Evolutionary conservation across 1,140 invertebrate species (phyloP), one percentile per base, ranked within the genome.

Genomic region (Subanguina moxae): DNA sequence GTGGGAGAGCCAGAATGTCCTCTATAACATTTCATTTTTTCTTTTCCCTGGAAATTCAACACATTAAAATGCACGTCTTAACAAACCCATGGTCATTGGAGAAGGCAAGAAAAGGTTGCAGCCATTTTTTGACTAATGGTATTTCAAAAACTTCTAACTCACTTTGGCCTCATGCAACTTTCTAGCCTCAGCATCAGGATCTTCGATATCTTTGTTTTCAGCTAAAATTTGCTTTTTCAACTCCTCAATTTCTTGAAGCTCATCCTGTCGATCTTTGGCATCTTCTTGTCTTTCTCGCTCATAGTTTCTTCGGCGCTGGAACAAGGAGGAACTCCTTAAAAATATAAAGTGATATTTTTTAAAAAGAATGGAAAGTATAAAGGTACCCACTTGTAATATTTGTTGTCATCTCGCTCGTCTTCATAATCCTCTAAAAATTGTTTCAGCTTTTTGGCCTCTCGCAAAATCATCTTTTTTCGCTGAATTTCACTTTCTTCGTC

Each of bases 341-440:
- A 72, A 71, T 57, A 63, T 52, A 69, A n/a, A n/a, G n/a, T n/a
- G n/a, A n/a, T n/a, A n/a, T n/a, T n/a, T 42, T 74, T 30, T 17
- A 67, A 67, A 68, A 68, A 52, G 23, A n/a, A 48, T 1, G 13
- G 13, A 48, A 21, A 11, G 9, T 62, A 38, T 32, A 15, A 42
- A 11, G 0, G 0, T 30, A n/a, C 19, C 21, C 27, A 89, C 89
- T 92, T 94, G 85, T 96, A 97, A 86, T 92, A 97, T 83, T 96
- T 96, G 28, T 90, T 87, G 83, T 97, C 95, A 84, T 97, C 93
- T 58, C 92, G 86, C 84, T 97, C 92, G 84, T 98, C 94, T 83
- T 97, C 93, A 83, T 98, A 98, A 84, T 97, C 94, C 84, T 98
- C 94, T 11, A 97, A 86, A 83, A 97, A 97, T 85, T 97, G 92